These are phyloP conservation scores for Cynodonichthys magdalenae DNA, from an alignment of 2,797 vertebrate genomes.

Conservation along the genomic window DNA sequence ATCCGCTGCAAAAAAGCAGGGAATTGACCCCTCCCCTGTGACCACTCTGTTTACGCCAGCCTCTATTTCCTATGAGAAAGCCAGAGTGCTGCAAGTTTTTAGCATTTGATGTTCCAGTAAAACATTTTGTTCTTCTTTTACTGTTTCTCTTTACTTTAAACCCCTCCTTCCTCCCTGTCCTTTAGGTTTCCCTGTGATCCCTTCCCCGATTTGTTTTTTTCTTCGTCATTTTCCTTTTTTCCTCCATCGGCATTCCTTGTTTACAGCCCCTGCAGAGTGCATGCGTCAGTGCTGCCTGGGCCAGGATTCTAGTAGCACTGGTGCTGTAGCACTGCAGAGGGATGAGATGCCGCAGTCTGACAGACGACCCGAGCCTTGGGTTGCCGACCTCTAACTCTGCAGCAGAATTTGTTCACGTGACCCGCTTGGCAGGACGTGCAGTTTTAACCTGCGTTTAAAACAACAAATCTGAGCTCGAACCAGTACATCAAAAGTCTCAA, in stretches of 20 bases:
- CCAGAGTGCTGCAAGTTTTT: constrained; percentile 16
- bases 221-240: constrained; percentile 1
- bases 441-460: constrained; percentile 1
- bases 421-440: constrained; percentile 12
- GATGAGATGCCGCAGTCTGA: constrained; percentile 63
- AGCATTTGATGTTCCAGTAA: constrained; percentile 27
- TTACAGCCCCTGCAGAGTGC: constrained; percentile 64
- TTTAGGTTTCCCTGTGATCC: neutral
- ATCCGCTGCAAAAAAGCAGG: neutral
- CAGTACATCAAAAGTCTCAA: too few species aligned
- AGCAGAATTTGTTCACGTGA: constrained; percentile 47
- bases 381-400: constrained; percentile 68
- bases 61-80: constrained; percentile 22
- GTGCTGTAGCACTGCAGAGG: constrained; percentile 69
- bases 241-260: constrained; percentile 46
- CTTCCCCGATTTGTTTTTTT: neutral
- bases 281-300: constrained; percentile 53
- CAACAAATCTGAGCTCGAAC: too few species aligned
- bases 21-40: constrained; percentile 3
- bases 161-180: neutral
- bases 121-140: constrained; percentile 23
- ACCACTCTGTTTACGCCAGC: constrained; percentile 22
- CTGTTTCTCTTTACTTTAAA: constrained; percentile 5
- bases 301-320: constrained; percentile 39
- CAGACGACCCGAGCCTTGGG: constrained; percentile 32